These are phyloP conservation scores for Euglossa dilemma DNA, from an alignment of 1,140 invertebrate genomes.

Conservation along the genomic window DNA sequence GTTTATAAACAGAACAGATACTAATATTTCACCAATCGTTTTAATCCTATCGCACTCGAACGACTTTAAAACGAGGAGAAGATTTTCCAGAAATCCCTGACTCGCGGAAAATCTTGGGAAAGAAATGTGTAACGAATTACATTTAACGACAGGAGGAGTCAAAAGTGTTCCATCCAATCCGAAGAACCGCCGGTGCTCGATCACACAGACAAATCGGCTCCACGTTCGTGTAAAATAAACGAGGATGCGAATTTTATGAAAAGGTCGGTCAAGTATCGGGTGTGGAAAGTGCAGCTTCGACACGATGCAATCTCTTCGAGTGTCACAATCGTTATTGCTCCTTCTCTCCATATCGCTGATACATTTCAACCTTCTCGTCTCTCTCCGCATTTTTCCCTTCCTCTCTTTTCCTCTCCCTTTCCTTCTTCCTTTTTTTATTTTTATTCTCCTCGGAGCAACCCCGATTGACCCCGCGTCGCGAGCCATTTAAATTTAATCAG, in stretches of 20 bases:
- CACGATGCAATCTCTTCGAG: not conserved
- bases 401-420: not conserved
- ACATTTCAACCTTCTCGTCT: not conserved
- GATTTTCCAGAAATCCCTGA: too few species aligned
- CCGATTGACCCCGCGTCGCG: not conserved
- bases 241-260: not conserved
- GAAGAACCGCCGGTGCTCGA: not conserved
- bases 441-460: not conserved
- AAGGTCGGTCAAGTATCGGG: not conserved
- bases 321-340: not conserved
- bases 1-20: too few species aligned
- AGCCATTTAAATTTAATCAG: conserved; percentile 35
- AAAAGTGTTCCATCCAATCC: not conserved
- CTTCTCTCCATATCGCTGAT: not conserved
- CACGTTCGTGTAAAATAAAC: not conserved
- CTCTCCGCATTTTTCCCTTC: accelerated
- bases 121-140: too few species aligned
- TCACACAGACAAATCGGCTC: not conserved
- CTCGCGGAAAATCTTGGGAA: too few species aligned
- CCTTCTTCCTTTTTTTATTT: not conserved
- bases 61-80: too few species aligned
- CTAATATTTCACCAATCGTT: too few species aligned
- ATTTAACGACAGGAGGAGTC: not conserved
- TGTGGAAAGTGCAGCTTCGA: not conserved
- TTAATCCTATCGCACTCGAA: too few species aligned